Base-by-base conservation (phyloP, 1,140 invertebrate genomes). In the Ditylenchus dipsaci region DNA sequence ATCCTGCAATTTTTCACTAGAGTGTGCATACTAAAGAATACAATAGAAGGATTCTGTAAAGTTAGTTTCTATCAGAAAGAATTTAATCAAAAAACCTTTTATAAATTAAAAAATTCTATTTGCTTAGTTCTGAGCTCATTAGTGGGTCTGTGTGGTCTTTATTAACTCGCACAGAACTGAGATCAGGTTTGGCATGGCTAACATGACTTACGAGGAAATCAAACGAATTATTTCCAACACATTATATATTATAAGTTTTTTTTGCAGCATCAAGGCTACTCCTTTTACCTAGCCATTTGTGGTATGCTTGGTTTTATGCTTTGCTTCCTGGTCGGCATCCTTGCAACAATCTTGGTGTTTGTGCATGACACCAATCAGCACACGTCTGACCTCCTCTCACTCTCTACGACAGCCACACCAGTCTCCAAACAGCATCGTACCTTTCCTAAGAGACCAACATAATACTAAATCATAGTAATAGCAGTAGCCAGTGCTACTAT, bases 211-310 rank as follows among this genome's bases (percentile, higher is more conserved):
- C 45, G 72, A 74, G 57, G 69, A 21, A 38, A 9, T 9, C 8
- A 58, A 60, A 21, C 15, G 15, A 15, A 15, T 47, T n/a, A n/a
- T n/a, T n/a, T n/a, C n/a, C n/a, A n/a, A n/a, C n/a, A n/a, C n/a
- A n/a, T n/a, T 15, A 43, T 69, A 21, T 26, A 11, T 13, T 11
- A 13, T 13, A 11, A 13, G 17, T 15, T 59, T 59, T 59, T 59
- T 70, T 15, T 73, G 69, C 72, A 74, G 75, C 43, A 29, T 1
- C 75, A 74, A 65, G 72, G 72, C n/a, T 74, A 74, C 59, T 74
- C 72, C 29, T 74, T 74, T 29, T 74, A 76, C 43, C 27, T 74
- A 11, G 72, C 63, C 9, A 38, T 76, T 23, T 42, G 23, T 21
- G 29, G 49, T 23, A 29, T 76, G 45, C n/a, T 74, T 13, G 11